Evolutionary conservation across 2,113 vertebrate genomes (phyloP).

Genomic region (Zosterops japonicus): DNA sequence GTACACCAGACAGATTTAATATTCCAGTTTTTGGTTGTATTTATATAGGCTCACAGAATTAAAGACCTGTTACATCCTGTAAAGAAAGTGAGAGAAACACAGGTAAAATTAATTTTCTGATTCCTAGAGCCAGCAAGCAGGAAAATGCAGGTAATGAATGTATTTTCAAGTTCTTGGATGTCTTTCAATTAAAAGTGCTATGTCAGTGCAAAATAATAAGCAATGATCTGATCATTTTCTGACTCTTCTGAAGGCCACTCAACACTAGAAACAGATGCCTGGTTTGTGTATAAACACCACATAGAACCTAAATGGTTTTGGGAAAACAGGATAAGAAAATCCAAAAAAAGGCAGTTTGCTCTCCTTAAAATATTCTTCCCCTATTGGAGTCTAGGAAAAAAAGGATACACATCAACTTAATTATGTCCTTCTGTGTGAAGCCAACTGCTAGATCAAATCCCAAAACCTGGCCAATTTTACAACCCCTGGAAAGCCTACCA

Average conservation of each 20-base stretch:
- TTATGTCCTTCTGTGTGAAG: background rate
- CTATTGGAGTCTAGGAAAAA: background rate
- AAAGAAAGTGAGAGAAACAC: background rate
- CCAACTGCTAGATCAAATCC: background rate
- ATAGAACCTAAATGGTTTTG: background rate
- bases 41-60: background rate
- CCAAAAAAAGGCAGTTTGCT: fast-evolving
- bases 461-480: background rate
- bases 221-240: background rate
- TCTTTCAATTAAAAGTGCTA: background rate
- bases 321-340: background rate
- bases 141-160: background rate
- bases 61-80: background rate
- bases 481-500: background rate
- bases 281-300: background rate
- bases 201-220: background rate
- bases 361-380: background rate
- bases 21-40: background rate
- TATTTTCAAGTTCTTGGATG: background rate
- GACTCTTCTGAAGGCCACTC: background rate
- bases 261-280: background rate
- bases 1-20: background rate
- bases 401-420: background rate
- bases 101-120: background rate
- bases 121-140: background rate